A percentile compares a stretch with the other conserved stretches of the same genome.
phyloP scores from a whole-genome alignment of 2,888 invertebrate genomes.

The Operophtera brumata region DNA sequence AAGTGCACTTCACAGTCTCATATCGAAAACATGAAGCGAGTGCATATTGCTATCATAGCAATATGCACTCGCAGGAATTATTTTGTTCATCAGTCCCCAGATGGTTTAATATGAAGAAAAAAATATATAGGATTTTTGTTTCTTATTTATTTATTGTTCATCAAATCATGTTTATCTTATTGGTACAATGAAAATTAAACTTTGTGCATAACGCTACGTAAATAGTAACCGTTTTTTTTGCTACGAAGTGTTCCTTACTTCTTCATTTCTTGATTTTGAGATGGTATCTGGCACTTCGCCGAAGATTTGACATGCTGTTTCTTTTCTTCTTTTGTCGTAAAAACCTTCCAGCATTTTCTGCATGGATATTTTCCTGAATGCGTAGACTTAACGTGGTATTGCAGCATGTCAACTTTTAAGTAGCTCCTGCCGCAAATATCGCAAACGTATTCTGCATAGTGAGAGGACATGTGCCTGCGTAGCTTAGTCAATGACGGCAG shows the following conservation, averaged over 20 bases:
- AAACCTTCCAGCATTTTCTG: conserved; percentile 64
- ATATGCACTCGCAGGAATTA: too few relatives aligned
- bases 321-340: conserved; percentile 50
- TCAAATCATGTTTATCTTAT: neutral
- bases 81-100: too few relatives aligned
- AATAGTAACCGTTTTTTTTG: too few relatives aligned
- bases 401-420: conserved; percentile 56
- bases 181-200: too few relatives aligned
- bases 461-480: conserved; percentile 61
- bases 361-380: conserved; percentile 57
- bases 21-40: too few relatives aligned
- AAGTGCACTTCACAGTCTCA: too few relatives aligned
- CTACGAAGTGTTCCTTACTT: neutral
- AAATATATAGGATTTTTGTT: too few relatives aligned
- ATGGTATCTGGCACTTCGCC: conserved; percentile 49
- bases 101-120: too few relatives aligned
- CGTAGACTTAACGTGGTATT: conserved; percentile 58
- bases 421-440: conserved; percentile 66
- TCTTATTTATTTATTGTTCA: neutral
- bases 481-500: conserved; percentile 57
- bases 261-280: conserved; percentile 9
- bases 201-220: too few relatives aligned
- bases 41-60: too few relatives aligned
- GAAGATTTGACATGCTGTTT: conserved; percentile 53
- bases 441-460: conserved; percentile 63